phyloP scores from a whole-genome alignment of 1,140 invertebrate species.

The Drosophila carrolli region DNA sequence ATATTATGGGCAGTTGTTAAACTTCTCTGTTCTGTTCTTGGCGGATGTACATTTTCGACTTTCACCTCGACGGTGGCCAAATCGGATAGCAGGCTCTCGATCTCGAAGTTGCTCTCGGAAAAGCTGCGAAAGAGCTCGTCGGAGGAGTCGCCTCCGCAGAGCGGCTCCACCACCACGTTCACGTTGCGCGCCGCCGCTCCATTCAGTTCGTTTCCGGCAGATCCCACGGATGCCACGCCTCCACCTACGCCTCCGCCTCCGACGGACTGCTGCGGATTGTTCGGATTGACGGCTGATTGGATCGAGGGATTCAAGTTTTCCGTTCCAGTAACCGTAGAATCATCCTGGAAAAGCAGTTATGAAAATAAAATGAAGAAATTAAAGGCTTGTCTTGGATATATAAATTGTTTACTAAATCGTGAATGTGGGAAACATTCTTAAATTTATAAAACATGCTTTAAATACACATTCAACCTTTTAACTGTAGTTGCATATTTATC shows the following conservation, averaged over 20 bases:
- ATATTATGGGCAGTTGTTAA: slow-evolving; percentile 9
- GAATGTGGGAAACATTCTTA: too few relatives aligned
- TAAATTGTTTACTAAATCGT: too few relatives aligned
- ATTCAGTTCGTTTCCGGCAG: slow-evolving; percentile 45
- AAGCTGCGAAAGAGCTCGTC: slow-evolving; percentile 84
- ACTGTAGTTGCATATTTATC: too few relatives aligned
- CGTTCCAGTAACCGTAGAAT: slow-evolving; percentile 68
- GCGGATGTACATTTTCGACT: slow-evolving; percentile 84
- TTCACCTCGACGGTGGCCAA: slow-evolving; percentile 86
- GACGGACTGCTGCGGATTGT: slow-evolving; percentile 72
- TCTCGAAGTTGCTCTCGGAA: slow-evolving; percentile 85
- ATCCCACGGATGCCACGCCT: slow-evolving; percentile 30
- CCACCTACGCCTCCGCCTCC: slow-evolving; percentile 1
- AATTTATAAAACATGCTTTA: too few relatives aligned
- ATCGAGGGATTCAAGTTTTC: slow-evolving; percentile 65
- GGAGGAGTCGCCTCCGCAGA: slow-evolving; percentile 81
- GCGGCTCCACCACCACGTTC: slow-evolving; percentile 80
- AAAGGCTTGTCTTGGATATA: neutral
- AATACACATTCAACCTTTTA: too few relatives aligned
- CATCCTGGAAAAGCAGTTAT: slow-evolving; percentile 39
- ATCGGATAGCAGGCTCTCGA: slow-evolving; percentile 86
- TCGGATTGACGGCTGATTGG: slow-evolving; percentile 60
- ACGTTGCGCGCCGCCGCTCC: slow-evolving; percentile 69
- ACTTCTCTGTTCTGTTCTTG: slow-evolving; percentile 65
- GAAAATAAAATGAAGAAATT: neutral